Percentiles rank a stretch among this genome's conserved stretches.
Conservation (phyloP, 2,888 invertebrate species). For the Fragum whitleyi region DNA sequence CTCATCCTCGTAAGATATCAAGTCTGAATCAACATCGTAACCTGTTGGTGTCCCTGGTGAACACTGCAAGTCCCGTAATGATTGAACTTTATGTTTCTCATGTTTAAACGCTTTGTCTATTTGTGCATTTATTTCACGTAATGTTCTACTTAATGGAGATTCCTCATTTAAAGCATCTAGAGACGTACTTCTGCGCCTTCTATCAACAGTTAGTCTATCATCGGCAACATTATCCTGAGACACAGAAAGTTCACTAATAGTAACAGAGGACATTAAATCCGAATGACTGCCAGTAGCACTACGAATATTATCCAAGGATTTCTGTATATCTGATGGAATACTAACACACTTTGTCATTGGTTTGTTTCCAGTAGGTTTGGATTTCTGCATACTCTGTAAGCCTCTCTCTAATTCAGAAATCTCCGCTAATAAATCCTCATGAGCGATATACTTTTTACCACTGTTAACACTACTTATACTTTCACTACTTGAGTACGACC, state of each 20-base stretch:
- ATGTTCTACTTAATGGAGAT: conserved; percentile 74
- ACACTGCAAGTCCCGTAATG: conserved; percentile 50
- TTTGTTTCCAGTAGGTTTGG: conserved; percentile 34
- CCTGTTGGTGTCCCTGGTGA: conserved; percentile 31
- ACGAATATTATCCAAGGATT: conserved; percentile 79
- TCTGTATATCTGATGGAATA: conserved; percentile 81
- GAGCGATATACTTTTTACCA: conserved; percentile 34
- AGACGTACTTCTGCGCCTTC: conserved; percentile 75
- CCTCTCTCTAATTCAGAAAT: conserved; percentile 60
- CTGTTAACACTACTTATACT: conserved; percentile 27
- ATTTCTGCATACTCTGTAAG: conserved; percentile 52
- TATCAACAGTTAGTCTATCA: conserved; percentile 44
- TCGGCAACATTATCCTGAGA: conserved; percentile 73
- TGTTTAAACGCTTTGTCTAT: conserved; percentile 79
- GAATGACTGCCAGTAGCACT: conserved; percentile 73
- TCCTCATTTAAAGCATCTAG: conserved; percentile 76
- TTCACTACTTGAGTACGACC: conserved; percentile 31
- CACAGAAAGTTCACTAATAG: conserved; percentile 80
- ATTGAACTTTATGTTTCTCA: conserved; percentile 66
- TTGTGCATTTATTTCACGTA: conserved; percentile 79
- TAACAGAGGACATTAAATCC: conserved; percentile 79
- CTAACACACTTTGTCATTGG: conserved; percentile 80
- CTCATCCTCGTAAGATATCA: conserved; percentile 59
- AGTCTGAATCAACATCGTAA: conserved; percentile 46
- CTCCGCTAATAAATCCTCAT: conserved; percentile 51